A percentile compares a stretch with the other conserved stretches of the same genome.
Evolutionary conservation across 2,888 invertebrate species (phyloP).

Genomic region (Gari tellinella): DNA sequence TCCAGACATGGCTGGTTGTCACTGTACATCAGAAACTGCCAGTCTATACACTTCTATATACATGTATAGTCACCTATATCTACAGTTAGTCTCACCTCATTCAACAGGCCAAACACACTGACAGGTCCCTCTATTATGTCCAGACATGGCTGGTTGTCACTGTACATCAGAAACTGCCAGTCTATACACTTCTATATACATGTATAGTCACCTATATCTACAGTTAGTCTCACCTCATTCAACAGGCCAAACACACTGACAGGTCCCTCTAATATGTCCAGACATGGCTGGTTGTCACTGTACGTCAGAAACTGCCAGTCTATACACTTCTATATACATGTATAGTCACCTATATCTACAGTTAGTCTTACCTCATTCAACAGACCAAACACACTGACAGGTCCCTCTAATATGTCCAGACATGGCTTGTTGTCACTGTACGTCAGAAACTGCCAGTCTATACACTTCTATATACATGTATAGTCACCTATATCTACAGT

Average conservation of each 20-base stretch:
- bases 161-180: slow-evolving; percentile 88
- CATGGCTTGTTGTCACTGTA: slow-evolving; percentile 97
- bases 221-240: slow-evolving; percentile 80
- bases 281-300: slow-evolving; percentile 95
- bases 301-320: slow-evolving; percentile 87
- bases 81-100: slow-evolving; percentile 81
- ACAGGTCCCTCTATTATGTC: slow-evolving; percentile 90
- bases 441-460: slow-evolving; percentile 84
- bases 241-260: slow-evolving; percentile 77
- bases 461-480: slow-evolving; percentile 74
- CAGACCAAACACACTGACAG: slow-evolving; percentile 74
- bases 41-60: slow-evolving; percentile 72
- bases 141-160: slow-evolving; percentile 95
- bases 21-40: slow-evolving; percentile 88
- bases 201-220: no score
- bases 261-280: slow-evolving; percentile 91
- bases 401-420: slow-evolving; percentile 92
- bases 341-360: no score
- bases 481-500: no score
- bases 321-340: slow-evolving; percentile 75
- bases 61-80: no score
- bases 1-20: slow-evolving; percentile 96
- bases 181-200: slow-evolving; percentile 74
- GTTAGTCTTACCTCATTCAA: slow-evolving; percentile 80
- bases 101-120: slow-evolving; percentile 77